Percentiles rank a stretch among this genome's conserved stretches.
Conservation (phyloP, 2,113 vertebrate species). For the Alethe diademata region DNA sequence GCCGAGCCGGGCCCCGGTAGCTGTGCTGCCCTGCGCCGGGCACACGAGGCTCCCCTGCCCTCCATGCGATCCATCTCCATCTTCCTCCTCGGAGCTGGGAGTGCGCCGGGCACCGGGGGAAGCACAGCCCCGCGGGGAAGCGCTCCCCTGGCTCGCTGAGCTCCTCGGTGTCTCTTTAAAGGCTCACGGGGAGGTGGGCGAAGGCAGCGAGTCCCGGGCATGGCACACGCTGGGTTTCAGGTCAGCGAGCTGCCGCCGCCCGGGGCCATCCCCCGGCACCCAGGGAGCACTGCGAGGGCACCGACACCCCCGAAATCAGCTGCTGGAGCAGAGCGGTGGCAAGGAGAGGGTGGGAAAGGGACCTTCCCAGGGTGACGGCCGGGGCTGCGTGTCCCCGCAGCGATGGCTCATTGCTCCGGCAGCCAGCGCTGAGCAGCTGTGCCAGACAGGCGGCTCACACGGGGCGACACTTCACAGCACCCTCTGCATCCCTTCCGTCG, state of each 20-base stretch:
- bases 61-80: neutral
- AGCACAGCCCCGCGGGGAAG: neutral
- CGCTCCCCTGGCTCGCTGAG: neutral
- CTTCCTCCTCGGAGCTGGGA: neutral
- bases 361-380: neutral
- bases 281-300: rapidly evolving
- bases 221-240: neutral
- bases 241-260: neutral
- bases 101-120: rapidly evolving
- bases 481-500: neutral
- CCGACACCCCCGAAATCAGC: neutral
- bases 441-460: neutral
- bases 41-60: neutral
- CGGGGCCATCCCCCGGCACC: neutral
- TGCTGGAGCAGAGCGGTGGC: neutral
- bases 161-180: neutral
- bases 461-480: neutral
- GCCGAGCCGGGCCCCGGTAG: neutral
- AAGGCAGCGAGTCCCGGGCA: neutral
- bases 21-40: rapidly evolving
- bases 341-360: neutral
- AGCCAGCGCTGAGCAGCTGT: neutral
- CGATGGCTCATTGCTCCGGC: neutral
- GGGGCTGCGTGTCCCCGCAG: neutral
- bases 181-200: rapidly evolving